Evolutionary conservation across 2,113 vertebrate genomes (phyloP).

Genomic region (Nyctereutes procyonoides): DNA sequence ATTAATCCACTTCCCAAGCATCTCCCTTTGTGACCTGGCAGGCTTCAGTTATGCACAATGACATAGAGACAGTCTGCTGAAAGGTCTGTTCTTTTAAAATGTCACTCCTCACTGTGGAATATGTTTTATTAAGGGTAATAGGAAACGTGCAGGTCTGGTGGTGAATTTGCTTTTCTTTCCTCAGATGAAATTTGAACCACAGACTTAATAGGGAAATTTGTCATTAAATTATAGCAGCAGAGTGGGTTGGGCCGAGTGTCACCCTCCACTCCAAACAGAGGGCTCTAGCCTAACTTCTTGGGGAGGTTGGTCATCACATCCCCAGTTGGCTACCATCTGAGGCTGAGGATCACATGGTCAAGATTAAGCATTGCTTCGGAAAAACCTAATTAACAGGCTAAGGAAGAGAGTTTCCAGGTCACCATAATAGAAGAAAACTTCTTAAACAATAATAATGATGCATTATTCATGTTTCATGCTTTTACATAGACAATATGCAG

Average conservation of each 20-base stretch:
- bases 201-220: conserved; percentile 66
- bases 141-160: conserved; percentile 49
- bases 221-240: conserved; percentile 48
- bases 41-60: conserved; percentile 60
- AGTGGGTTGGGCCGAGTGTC: not conserved
- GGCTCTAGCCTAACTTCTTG: not conserved
- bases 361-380: not conserved
- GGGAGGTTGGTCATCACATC: not conserved
- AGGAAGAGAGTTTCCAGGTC: not conserved
- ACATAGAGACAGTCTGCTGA: conserved; percentile 60
- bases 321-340: not conserved
- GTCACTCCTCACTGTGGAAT: conserved; percentile 67
- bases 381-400: conserved; percentile 34
- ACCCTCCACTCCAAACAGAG: not conserved
- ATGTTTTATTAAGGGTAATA: conserved; percentile 82
- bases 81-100: conserved; percentile 75
- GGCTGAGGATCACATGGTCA: not conserved
- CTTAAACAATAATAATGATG: conserved; percentile 19
- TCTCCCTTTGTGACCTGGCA: conserved; percentile 69
- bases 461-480: not conserved
- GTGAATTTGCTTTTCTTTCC: conserved; percentile 74
- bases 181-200: conserved; percentile 71
- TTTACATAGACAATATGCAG: not conserved
- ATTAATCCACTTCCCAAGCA: conserved; percentile 68
- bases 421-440: not conserved